phyloP scores from a whole-genome alignment of 2,888 invertebrate genomes.

The Cryptus viduatorius region DNA sequence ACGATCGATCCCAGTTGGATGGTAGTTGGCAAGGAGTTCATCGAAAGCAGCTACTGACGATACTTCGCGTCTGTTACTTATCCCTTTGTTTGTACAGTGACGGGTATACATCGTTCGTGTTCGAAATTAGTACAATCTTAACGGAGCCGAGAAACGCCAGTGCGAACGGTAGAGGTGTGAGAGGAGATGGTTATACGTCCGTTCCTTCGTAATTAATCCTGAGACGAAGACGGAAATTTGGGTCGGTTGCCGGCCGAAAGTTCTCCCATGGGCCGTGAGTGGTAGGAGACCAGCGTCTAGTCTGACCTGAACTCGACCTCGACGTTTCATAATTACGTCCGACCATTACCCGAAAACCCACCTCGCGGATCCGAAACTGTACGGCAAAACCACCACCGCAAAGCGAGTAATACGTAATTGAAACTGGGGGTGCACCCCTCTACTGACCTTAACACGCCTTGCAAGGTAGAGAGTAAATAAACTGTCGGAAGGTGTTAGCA shows the following conservation, averaged over 20 bases:
- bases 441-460: neutral
- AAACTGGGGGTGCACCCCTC: slow-evolving; percentile 20
- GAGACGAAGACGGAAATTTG: slow-evolving; percentile 51
- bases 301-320: slow-evolving; percentile 11
- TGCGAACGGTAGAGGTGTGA: neutral
- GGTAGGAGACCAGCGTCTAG: slow-evolving; percentile 36
- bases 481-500: neutral
- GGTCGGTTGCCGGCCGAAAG: slow-evolving; percentile 39
- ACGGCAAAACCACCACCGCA: slow-evolving; percentile 1
- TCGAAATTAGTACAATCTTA: slow-evolving; percentile 49
- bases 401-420: slow-evolving; percentile 42
- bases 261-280: slow-evolving; percentile 43
- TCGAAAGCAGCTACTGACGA: neutral
- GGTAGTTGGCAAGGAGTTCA: neutral
- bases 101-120: slow-evolving; percentile 6
- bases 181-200: slow-evolving; percentile 35
- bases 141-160: slow-evolving; percentile 12
- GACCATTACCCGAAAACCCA: slow-evolving; percentile 35
- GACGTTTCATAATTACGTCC: slow-evolving; percentile 55
- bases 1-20: neutral
- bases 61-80: slow-evolving; percentile 6
- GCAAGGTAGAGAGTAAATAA: neutral
- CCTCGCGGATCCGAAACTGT: slow-evolving; percentile 18
- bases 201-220: slow-evolving; percentile 58
- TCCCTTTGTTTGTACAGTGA: neutral